Evolutionary conservation across 2,113 vertebrate species (phyloP), one percentile per base, ranked within the genome.

Genomic region (Lanius ludovicianus): DNA sequence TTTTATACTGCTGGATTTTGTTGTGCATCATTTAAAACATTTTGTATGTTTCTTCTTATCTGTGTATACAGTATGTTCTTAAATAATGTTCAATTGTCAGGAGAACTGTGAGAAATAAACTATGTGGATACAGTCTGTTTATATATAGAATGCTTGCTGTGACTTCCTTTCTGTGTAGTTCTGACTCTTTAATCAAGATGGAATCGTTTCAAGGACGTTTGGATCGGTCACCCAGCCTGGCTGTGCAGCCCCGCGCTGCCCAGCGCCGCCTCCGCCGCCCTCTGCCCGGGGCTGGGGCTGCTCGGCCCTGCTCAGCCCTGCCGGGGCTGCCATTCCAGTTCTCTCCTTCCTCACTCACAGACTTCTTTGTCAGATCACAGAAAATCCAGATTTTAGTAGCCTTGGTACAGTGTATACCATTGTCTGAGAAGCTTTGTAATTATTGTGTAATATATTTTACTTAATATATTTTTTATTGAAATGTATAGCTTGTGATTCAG

Each of bases 21-120:
- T 99, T 99, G 99, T 99, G 99, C 99, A 99, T 99, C 98, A 98
- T 99, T 98, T 99, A 99, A 99, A 98, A 98, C 99, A 98, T 99
- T 99, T 99, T 99, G 98, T 99, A 99, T 98, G 98, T 98, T 98
- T 98, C 98, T 98, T 98, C 98, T 98, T 99, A 99, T 99, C 98
- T 99, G 99, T 99, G 99, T 99, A 99, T 98, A 99, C 99, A 98
- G 98, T 99, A 99, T 99, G 99, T 99, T 99, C 99, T 99, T 99
- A 99, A 99, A 99, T 99, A 99, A 99, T 99, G 98, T 98, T 99
- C 98, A 98, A 98, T 98, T 99, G 99, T 99, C 99, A 99, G 99
- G 99, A 99, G 99, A 99, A 99, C 98, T 97, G 99, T 99, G 98
- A 98, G 99, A 99, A 99, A 99, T 99, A 99, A 99, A 99, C 98